These are phyloP conservation scores for Oplegnathus fasciatus DNA, from an alignment of 2,113 vertebrate genomes.

Conservation along the genomic window DNA sequence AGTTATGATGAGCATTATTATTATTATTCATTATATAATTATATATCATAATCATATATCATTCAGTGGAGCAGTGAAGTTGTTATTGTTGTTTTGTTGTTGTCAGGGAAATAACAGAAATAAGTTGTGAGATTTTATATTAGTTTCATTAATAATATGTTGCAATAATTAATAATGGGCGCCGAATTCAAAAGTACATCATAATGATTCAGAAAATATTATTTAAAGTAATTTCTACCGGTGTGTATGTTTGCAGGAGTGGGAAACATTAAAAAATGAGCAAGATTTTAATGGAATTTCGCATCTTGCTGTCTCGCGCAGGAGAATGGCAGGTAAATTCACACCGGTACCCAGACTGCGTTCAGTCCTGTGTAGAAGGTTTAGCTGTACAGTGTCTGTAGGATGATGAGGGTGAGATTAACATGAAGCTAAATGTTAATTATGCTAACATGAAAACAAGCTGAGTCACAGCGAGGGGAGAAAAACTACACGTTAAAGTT, in stretches of 20 bases:
- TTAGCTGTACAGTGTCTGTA: not conserved
- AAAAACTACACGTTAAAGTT: conserved; percentile 12
- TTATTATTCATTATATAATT: not conserved
- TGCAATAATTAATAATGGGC: not conserved
- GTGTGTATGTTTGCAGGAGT: fast-evolving
- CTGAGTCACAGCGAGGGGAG: conserved; percentile 31
- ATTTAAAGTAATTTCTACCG: fast-evolving
- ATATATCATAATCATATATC: not conserved
- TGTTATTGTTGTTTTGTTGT: not conserved
- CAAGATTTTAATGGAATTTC: not conserved
- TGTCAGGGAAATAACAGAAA: not conserved
- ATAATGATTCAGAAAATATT: not conserved
- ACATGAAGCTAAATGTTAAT: not conserved
- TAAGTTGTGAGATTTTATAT: not conserved
- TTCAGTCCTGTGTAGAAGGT: not conserved
- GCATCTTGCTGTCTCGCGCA: not conserved
- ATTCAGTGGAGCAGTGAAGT: not conserved
- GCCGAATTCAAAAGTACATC: not conserved
- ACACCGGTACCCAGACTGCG: conserved; percentile 13
- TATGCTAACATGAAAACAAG: not conserved
- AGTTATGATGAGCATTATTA: not conserved
- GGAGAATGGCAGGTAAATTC: not conserved
- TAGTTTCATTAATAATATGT: not conserved
- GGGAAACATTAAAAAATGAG: not conserved
- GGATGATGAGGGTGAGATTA: not conserved